A percentile compares a stretch with the other conserved stretches of the same genome.
These are phyloP conservation scores for Pipa parva DNA, from an alignment of 2,113 vertebrate species.

Conservation along the genomic window DNA sequence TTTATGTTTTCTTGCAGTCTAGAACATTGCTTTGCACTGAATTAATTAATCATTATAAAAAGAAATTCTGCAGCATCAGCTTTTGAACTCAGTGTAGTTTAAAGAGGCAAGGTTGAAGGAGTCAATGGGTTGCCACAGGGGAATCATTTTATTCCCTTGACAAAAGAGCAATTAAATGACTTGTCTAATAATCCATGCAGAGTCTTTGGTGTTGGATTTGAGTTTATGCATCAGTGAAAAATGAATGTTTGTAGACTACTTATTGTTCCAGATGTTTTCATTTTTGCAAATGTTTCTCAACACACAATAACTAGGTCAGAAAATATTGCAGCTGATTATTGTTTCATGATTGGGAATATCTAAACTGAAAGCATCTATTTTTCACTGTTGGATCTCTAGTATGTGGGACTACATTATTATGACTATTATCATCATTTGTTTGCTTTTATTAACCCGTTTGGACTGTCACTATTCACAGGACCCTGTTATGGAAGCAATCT, in stretches of 20 bases:
- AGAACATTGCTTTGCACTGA: constrained; percentile 78
- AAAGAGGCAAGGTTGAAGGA: constrained; percentile 76
- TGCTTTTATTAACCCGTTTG: no score
- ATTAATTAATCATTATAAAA: constrained; percentile 85
- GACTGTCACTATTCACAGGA: no score
- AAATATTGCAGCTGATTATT: neutral
- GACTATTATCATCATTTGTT: no score
- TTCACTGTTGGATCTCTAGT: no score
- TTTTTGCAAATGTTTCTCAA: neutral
- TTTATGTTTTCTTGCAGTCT: constrained; percentile 75
- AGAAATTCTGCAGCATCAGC: constrained; percentile 80
- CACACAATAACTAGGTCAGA: no score
- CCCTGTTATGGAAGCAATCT: no score
- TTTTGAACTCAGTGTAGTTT: constrained; percentile 67
- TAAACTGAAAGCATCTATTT: no score
- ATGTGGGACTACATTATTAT: no score
- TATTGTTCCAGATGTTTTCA: neutral
- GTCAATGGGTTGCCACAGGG: constrained; percentile 67
- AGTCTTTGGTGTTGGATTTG: constrained; percentile 13
- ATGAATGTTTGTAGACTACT: neutral
- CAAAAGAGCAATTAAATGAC: constrained; percentile 65
- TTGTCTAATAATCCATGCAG: constrained; percentile 57
- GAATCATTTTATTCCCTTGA: constrained; percentile 56
- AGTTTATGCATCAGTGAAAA: neutral
- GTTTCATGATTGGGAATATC: no score